phyloP scores from a whole-genome alignment of 2,888 invertebrate genomes.

The Microplitis manilae region DNA sequence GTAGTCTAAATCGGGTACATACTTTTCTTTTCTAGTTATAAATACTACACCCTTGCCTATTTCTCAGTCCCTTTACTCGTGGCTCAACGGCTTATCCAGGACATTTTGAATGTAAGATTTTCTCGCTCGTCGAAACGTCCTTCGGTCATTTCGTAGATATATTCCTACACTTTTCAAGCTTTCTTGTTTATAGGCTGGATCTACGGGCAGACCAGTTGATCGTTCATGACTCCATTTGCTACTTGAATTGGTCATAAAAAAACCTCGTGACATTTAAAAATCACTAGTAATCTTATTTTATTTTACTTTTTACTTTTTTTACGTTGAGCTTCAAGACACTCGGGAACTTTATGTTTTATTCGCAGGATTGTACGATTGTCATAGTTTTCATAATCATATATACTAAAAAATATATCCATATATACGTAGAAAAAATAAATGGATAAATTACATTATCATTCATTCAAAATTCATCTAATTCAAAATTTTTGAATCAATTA shows the following conservation, averaged over 20 bases:
- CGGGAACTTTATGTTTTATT: too few species aligned
- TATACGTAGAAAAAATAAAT: too few species aligned
- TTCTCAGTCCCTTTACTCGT: constrained; percentile 36
- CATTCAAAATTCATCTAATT: too few species aligned
- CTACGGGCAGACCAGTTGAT: constrained; percentile 45
- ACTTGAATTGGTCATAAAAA: constrained; percentile 13
- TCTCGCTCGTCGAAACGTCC: constrained; percentile 55
- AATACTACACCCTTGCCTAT: background rate
- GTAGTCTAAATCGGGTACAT: background rate
- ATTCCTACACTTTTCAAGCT: constrained; percentile 56
- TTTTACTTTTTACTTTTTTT: background rate
- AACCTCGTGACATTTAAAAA: constrained; percentile 35
- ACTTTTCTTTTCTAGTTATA: constrained; percentile 22
- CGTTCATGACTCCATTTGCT: constrained; percentile 4
- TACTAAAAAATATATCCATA: too few species aligned
- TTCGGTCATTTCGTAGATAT: constrained; percentile 64
- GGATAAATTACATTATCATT: too few species aligned
- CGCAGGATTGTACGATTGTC: too few species aligned
- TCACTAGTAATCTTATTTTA: constrained; percentile 18
- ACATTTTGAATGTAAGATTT: constrained; percentile 68
- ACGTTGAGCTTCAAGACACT: too few species aligned
- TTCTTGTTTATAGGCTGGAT: constrained; percentile 66
- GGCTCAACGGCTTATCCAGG: constrained; percentile 61
- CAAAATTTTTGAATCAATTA: too few species aligned
- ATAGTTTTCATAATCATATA: too few species aligned